Conservation (phyloP, 2,113 vertebrate species). For the Leucoraja erinaceus region DNA sequence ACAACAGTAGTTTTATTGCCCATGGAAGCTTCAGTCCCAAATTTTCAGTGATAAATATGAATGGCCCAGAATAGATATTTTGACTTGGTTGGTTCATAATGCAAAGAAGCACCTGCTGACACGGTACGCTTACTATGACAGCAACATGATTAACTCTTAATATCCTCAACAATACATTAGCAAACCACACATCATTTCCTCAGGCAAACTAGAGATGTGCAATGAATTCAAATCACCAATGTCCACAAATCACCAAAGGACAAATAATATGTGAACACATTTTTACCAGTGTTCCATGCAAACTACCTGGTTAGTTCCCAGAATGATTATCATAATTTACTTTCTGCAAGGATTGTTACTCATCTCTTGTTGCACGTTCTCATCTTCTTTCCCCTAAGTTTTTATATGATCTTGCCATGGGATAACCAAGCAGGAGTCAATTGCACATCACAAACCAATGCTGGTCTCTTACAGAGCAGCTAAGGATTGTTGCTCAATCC, state of each 20-base stretch:
- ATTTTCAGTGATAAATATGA: background rate
- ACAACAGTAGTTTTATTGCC: too few species aligned
- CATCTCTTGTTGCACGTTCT: background rate
- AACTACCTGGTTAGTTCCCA: background rate
- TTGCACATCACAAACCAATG: too few species aligned
- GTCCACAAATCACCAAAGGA: background rate
- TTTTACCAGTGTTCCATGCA: background rate
- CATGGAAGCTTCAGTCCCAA: background rate
- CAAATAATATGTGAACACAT: background rate
- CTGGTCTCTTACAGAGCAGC: background rate
- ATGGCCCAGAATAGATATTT: background rate
- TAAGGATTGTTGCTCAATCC: background rate
- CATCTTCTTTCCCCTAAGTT: too few species aligned
- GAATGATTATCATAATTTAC: background rate
- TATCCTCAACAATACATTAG: background rate
- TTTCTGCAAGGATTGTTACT: background rate
- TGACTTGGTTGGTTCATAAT: background rate
- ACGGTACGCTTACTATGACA: background rate
- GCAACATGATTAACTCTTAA: background rate
- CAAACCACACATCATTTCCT: background rate
- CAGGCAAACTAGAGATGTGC: background rate
- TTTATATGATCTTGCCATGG: too few species aligned
- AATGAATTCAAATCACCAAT: background rate
- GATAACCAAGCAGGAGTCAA: too few species aligned
- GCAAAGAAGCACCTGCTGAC: background rate